Evolutionary conservation across 1,140 invertebrate species (phyloP).

Genomic region (Ceratoteleas bidentatus): DNA sequence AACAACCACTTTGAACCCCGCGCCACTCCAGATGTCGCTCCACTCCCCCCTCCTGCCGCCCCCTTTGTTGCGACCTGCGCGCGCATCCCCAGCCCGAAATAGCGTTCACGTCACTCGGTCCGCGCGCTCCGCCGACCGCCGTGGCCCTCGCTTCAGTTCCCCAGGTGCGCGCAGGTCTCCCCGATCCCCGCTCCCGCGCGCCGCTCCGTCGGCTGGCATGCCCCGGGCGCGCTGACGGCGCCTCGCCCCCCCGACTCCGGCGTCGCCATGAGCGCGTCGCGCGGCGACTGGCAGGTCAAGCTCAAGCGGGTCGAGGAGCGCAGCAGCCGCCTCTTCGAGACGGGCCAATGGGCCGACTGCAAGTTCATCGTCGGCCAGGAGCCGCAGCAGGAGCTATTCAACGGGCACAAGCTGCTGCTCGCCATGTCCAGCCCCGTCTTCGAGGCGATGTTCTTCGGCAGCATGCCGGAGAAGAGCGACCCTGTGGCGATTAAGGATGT

Average conservation of each 20-base stretch:
- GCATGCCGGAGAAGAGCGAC: slow-evolving; percentile 86
- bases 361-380: slow-evolving; percentile 91
- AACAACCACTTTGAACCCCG: no score
- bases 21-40: no score
- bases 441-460: slow-evolving; percentile 91
- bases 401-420: slow-evolving; percentile 90
- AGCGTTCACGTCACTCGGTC: no score
- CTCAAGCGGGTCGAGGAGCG: slow-evolving; percentile 86
- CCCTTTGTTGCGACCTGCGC: no score
- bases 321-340: slow-evolving; percentile 86
- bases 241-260: not conserved
- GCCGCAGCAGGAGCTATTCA: slow-evolving; percentile 86
- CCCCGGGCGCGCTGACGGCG: no score
- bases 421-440: slow-evolving; percentile 92
- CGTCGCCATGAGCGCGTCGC: slow-evolving; percentile 31
- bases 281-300: slow-evolving; percentile 87
- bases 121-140: no score
- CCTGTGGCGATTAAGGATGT: slow-evolving; percentile 91
- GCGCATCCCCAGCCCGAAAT: no score
- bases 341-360: slow-evolving; percentile 90
- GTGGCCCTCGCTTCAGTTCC: no score
- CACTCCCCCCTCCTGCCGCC: no score
- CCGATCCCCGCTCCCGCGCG: no score
- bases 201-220: no score
- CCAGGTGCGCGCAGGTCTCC: no score